These are phyloP conservation scores for Oxytorus armatus DNA, from an alignment of 2,888 invertebrate genomes.

Conservation along the genomic window DNA sequence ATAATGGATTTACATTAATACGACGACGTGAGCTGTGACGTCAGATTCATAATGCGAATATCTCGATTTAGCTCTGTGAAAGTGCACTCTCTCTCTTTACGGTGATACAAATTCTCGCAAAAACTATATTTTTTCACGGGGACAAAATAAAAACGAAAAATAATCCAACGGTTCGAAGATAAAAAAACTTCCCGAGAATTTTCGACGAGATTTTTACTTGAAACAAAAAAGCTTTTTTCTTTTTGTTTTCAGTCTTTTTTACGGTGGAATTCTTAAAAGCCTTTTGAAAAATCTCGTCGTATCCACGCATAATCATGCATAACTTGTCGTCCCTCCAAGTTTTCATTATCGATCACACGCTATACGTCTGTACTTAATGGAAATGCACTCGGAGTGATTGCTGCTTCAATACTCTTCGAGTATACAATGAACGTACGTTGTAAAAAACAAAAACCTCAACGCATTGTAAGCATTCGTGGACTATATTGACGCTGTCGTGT, in stretches of 20 bases:
- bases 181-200: neutral
- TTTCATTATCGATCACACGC: too few relatives aligned
- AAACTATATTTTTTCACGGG: neutral
- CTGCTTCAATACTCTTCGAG: constrained; percentile 47
- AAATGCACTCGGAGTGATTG: constrained; percentile 60
- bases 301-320: too few relatives aligned
- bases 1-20: neutral
- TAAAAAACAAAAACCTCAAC: neutral
- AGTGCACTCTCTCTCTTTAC: too few relatives aligned
- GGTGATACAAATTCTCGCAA: constrained; percentile 5
- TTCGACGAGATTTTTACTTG: neutral
- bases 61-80: neutral
- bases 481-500: neutral
- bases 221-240: neutral
- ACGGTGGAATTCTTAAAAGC: neutral
- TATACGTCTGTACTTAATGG: constrained; percentile 9
- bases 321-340: neutral
- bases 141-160: neutral
- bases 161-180: neutral
- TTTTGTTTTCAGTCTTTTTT: neutral
- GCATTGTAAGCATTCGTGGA: neutral
- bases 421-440: constrained; percentile 15
- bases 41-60: neutral
- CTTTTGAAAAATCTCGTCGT: neutral
- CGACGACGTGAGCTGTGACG: neutral